Base-by-base conservation (phyloP, 2,888 invertebrate genomes). In the Troides helena region DNA sequence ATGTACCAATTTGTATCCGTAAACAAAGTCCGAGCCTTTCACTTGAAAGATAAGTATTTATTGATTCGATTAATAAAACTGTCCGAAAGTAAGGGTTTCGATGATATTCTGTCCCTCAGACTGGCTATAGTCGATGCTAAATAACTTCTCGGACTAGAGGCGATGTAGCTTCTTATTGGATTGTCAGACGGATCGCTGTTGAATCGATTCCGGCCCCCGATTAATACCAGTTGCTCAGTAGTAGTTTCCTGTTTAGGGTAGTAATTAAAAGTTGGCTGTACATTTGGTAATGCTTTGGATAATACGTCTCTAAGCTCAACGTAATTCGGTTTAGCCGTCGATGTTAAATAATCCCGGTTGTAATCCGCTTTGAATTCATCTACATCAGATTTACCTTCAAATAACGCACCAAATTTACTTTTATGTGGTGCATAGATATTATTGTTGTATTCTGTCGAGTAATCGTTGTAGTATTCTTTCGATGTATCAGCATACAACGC, bases 21-120 rank as follows among this genome's bases (percentile, higher is more conserved):
- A 4, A 56, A 53, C 56, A 56, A 56, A 30, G 8, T 36, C 4
- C 21, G 21, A 58, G 57, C 30, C 65, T 53, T 57, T 73, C 74
- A 79, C 67, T 78, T 80, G 75, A 83, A 91, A 61, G 77, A 81
- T 72, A 92, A 82, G 82, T 92, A 92, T 73, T 87, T 90, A 76
- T 89, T 90, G 50, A 92, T 89, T 70, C 85, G 88, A 73, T 86
- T 82, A 43, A 92, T 85, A 77, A 84, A 92, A 57, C 81, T 82
- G 65, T 81, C 78, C 0, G 88, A 86, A 7, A 92, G 74, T 1
- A 88, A 75, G 0, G 91, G 90, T 66, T 85, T 90, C 2, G 80
- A 73, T 43, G 81, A 75, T 72, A 88, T 80, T 74, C 84, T 84
- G 64, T 87, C 85, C 65, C 81, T 86, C 43, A 90, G 81, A 78